Conservation (phyloP, 2,113 vertebrate genomes). For the Rhizomys pruinosus region DNA sequence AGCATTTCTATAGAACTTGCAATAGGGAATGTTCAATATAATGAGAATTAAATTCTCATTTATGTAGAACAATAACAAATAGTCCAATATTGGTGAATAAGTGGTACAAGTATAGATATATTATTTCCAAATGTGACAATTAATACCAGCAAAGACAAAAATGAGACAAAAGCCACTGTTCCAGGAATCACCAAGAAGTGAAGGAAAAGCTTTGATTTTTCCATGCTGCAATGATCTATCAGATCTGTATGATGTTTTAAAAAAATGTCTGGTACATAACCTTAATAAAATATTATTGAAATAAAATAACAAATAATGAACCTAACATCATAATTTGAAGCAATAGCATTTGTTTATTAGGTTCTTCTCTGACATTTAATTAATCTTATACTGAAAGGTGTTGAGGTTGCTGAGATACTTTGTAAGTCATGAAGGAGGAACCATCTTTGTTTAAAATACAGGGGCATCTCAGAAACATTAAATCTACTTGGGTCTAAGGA, state of each 20-base stretch:
- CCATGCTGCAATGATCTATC: no score
- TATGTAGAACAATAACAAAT: not conserved
- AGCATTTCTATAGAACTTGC: not conserved
- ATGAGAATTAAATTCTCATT: not conserved
- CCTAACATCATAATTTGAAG: not conserved
- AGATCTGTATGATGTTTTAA: no score
- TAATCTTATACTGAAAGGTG: not conserved
- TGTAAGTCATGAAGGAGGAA: not conserved
- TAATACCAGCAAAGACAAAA: not conserved
- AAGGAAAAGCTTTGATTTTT: not conserved
- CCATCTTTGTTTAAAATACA: not conserved
- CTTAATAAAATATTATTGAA: constrained; percentile 11
- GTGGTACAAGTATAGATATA: not conserved
- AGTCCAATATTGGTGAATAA: not conserved
- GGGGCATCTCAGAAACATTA: not conserved
- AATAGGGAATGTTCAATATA: not conserved
- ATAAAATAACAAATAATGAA: constrained; percentile 38
- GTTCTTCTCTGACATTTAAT: constrained; percentile 42
- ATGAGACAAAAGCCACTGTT: not conserved
- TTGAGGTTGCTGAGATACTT: constrained; percentile 18
- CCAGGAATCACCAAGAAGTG: not conserved
- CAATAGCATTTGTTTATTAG: not conserved
- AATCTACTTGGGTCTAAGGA: not conserved
- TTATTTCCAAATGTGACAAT: not conserved
- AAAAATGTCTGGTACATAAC: no score